A percentile compares a stretch with the other conserved stretches of the same genome.
These are phyloP conservation scores for Oxytorus armatus DNA, from an alignment of 2,888 invertebrate genomes.

Conservation along the genomic window DNA sequence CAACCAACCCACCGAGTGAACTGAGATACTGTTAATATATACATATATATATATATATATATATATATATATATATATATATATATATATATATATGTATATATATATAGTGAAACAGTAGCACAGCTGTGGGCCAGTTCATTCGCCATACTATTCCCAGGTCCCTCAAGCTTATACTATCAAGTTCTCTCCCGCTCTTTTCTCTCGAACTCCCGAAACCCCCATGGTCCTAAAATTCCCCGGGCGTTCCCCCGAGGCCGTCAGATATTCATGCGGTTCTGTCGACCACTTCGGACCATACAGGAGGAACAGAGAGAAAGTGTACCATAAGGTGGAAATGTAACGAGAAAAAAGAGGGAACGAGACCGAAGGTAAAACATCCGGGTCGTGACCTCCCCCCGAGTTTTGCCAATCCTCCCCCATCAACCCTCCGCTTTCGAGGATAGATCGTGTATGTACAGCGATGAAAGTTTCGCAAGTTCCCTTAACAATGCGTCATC, in stretches of 20 bases:
- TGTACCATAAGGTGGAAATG: slow-evolving; percentile 19
- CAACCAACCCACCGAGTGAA: too few species aligned
- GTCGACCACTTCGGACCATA: slow-evolving; percentile 61
- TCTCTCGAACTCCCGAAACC: slow-evolving; percentile 53
- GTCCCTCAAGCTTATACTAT: slow-evolving; percentile 46
- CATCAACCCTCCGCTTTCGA: slow-evolving; percentile 23
- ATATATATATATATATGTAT: too few species aligned
- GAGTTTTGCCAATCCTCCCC: slow-evolving; percentile 33
- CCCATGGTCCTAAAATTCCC: slow-evolving; percentile 56
- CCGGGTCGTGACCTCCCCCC: slow-evolving; percentile 39
- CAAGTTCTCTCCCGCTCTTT: slow-evolving; percentile 16
- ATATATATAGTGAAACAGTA: too few species aligned
- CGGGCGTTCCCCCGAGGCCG: slow-evolving; percentile 70
- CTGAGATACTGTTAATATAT: too few species aligned
- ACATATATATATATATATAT: too few species aligned
- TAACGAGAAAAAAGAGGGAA: slow-evolving; percentile 38
- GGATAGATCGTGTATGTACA: slow-evolving; percentile 16
- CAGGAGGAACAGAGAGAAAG: slow-evolving; percentile 34
- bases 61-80: too few species aligned
- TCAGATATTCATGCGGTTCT: slow-evolving; percentile 77
- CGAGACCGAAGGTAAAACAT: slow-evolving; percentile 14
- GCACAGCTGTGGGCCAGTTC: slow-evolving; percentile 18
- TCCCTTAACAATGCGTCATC: too few species aligned
- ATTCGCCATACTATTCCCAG: slow-evolving; percentile 21
- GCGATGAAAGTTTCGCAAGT: slow-evolving; percentile 35